phyloP scores from a whole-genome alignment of 2,888 invertebrate genomes.

The Ophonus ardosiacus region DNA sequence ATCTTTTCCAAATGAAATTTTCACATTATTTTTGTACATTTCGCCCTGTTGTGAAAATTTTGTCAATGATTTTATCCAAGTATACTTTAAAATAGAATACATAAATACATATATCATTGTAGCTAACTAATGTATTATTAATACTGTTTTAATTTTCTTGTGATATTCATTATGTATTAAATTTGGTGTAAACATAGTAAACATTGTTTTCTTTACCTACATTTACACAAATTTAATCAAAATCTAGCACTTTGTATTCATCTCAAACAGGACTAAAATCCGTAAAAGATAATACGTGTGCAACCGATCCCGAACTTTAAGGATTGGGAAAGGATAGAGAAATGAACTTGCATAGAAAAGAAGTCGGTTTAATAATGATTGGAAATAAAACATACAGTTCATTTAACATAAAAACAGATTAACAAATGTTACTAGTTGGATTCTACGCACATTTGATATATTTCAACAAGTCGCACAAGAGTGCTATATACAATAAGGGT shows the following conservation, averaged over 20 bases:
- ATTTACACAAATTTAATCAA: slow-evolving; percentile 7
- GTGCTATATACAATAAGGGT: slow-evolving; percentile 61
- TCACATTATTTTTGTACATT: slow-evolving; percentile 43
- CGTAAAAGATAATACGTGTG: neutral
- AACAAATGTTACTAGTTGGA: slow-evolving; percentile 57
- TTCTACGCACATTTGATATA: slow-evolving; percentile 59
- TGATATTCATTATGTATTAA: slow-evolving; percentile 61
- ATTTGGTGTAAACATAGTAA: slow-evolving; percentile 58
- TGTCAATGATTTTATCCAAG: slow-evolving; percentile 32
- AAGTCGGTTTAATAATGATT: slow-evolving; percentile 58
- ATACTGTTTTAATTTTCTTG: slow-evolving; percentile 58
- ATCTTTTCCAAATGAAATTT: slow-evolving; percentile 33
- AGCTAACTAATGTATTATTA: slow-evolving; percentile 55
- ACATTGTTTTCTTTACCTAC: slow-evolving; percentile 15
- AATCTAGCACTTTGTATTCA: slow-evolving; percentile 10
- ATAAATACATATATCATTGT: slow-evolving; percentile 49
- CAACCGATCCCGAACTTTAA: neutral
- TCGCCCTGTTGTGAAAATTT: slow-evolving; percentile 35
- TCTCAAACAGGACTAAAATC: neutral
- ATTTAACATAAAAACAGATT: slow-evolving; percentile 54
- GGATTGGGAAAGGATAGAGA: slow-evolving; percentile 16
- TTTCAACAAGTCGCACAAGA: slow-evolving; percentile 63
- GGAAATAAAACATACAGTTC: slow-evolving; percentile 56
- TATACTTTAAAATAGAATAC: slow-evolving; percentile 54
- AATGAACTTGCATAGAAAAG: slow-evolving; percentile 40